Base-by-base conservation (phyloP, 2,888 invertebrate species). In the Xylota segnis region DNA sequence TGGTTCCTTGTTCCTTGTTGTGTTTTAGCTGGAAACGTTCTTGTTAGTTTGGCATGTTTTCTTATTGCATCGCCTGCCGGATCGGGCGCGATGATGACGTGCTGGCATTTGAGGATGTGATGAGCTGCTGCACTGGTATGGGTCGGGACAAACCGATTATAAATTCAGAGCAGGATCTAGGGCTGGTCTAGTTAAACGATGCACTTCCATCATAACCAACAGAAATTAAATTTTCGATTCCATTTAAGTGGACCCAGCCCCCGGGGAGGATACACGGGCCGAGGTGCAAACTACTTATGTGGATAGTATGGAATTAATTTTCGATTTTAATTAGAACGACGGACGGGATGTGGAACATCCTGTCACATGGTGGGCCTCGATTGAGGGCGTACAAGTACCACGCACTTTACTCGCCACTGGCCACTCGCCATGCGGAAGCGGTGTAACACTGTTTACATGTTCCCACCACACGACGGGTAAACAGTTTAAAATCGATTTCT, bases 161-260 rank as follows among this genome's bases (percentile, higher is more conserved):
- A 72, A 77, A 86, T 86, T 82, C 86, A 72, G 37, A 34, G 56
- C 86, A 86, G 76, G 68, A 77, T 77, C 82, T 68, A 63, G 82
- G 86, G 86, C 45, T 86, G 82, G 86, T 81, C 82, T 86, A 86
- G 86, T 82, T 86, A 86, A 86, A 77, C 76, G 86, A 86, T 82
- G 72, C 76, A 77, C 82, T 86, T 86, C 72, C 45, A 76, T 86
- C 82, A 86, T 86, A 84, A 84, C 75, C 79, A 52, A 75, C 58
- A 61, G 71, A 75, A 84, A 81, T 79, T 84, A 66, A 75, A 84
- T 78, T 83, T 83, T 70, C 71, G 54, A 71, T 79, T 84, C 43
- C 65, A 71, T 75, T 83, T 75, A 79, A 65, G 58, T 37, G 34
- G 45, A 52, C 4, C 61, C 56, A 37, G 10, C 65, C 63, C 47